phyloP scores from a whole-genome alignment of 2,888 invertebrate genomes.

The Eristalis tenax region DNA sequence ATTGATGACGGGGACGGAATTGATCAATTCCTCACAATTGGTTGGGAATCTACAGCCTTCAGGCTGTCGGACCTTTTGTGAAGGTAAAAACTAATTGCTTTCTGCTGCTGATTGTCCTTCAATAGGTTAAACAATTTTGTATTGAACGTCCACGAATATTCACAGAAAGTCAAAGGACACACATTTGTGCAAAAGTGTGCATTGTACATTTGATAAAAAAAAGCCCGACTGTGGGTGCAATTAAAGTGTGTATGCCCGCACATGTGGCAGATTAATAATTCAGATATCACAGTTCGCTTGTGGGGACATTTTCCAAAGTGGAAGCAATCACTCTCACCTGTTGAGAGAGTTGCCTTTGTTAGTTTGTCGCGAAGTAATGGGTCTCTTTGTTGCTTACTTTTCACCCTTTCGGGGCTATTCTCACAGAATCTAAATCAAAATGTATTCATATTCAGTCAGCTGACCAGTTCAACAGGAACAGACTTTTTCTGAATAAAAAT shows the following conservation, averaged over 20 bases:
- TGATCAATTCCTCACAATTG: conserved; percentile 1
- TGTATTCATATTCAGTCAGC: too few relatives aligned
- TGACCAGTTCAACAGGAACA: too few relatives aligned
- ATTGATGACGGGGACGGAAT: conserved; percentile 22
- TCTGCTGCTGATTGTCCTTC: neutral
- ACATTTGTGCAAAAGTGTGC: too few relatives aligned
- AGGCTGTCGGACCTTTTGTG: neutral
- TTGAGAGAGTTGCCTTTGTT: neutral
- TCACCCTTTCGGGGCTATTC: too few relatives aligned
- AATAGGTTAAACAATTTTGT: neutral
- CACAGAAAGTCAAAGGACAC: too few relatives aligned
- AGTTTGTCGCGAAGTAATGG: neutral
- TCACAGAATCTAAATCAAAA: too few relatives aligned
- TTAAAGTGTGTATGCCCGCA: neutral
- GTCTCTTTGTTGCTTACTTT: too few relatives aligned
- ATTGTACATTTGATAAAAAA: neutral
- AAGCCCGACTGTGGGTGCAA: neutral
- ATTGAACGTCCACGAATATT: too few relatives aligned
- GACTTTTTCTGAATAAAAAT: too few relatives aligned
- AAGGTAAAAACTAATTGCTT: neutral
- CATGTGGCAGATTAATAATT: neutral
- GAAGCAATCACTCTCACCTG: neutral
- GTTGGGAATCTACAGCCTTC: neutral
- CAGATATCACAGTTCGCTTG: neutral
- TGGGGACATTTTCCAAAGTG: neutral